Evolutionary conservation across 2,888 invertebrate genomes (phyloP).

Genomic region (Horisme vitalbata): DNA sequence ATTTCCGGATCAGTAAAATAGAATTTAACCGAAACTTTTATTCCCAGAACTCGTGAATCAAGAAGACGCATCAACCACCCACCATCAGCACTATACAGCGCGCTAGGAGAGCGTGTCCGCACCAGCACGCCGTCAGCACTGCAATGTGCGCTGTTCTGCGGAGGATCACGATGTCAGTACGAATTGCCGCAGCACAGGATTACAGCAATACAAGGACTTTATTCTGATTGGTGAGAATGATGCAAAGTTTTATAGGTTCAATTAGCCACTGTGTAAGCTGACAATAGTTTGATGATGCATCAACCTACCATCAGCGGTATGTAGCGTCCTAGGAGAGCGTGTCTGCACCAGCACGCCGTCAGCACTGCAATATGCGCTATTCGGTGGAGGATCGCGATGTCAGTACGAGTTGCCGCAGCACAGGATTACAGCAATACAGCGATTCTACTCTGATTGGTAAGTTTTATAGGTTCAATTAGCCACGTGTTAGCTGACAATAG

Average conservation of each 20-base stretch:
- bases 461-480: too few relatives aligned
- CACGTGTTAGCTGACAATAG: too few relatives aligned
- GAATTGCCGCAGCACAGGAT: conserved; percentile 85
- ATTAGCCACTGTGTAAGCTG: too few relatives aligned
- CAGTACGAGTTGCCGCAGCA: conserved; percentile 89
- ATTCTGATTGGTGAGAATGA: conserved; percentile 93
- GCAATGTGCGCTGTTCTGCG: conserved; percentile 93
- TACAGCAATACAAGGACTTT: conserved; percentile 90
- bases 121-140: conserved; percentile 86
- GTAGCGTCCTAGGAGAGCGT: conserved; percentile 73
- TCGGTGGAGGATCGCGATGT: conserved; percentile 92
- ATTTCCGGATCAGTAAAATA: too few relatives aligned
- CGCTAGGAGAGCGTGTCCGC: conserved; percentile 79
- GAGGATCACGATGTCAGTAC: conserved; percentile 91
- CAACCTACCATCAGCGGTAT: conserved; percentile 69
- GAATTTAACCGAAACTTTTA: neutral
- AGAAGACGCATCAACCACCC: conserved; percentile 69
- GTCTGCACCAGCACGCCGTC: conserved; percentile 86
- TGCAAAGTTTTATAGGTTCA: too few relatives aligned
- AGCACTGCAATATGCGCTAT: conserved; percentile 89
- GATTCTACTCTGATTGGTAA: conserved; percentile 94
- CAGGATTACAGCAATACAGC: conserved; percentile 87
- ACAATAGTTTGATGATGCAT: conserved; percentile 67
- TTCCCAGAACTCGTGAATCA: conserved; percentile 62
- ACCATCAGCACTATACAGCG: conserved; percentile 68